Base-by-base conservation (phyloP, 2,113 vertebrate genomes). In the Dendrocopos noguchii region DNA sequence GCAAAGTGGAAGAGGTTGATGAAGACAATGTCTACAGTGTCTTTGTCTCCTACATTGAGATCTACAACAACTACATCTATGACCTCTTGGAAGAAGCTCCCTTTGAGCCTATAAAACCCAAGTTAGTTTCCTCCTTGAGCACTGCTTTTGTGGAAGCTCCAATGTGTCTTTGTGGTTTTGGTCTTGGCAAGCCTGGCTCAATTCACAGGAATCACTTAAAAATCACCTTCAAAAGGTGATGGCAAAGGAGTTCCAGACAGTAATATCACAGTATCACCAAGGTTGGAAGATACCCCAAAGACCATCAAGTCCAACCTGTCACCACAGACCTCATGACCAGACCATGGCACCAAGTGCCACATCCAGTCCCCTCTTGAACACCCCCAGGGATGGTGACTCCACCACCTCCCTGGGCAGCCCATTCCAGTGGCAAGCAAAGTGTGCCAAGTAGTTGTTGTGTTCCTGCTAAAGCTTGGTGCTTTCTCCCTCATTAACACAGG, bases 31-130 rank as follows among this genome's bases (percentile, higher is more conserved):
- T 99, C 81, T 99, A 99, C 93, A 98, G 98, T 15, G 97, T 99
- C 10, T 99, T 99, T 91, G 99, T 99, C 39, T 99, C 99, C 72
- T 99, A 99, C 76, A 98, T 99, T 3, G 99, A 99, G 96, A 99
- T 99, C 94, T 99, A 99, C 96, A 99, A 99, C 95, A 99, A 99
- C 96, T 99, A 99, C 85, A 98, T 99, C 78, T 99, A 99, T 39
- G 99, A 99, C 94, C 99, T 99, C 9, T 94, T 99, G 64, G 99
- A 99, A 84, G 99, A 99, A 60, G 63, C 97, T 22, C 97, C 98
- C 0, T 96, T 97, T 80, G 99, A 99, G 70, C 97, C 98, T 3
- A 98, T 99, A 94, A 99, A 98, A 89, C 98, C 98, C 75, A 99
- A 99, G 99, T 99, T 97, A 98, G 99, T 95, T 57, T 76, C 36